A percentile compares a stretch with the other conserved stretches of the same genome.
These are phyloP conservation scores for Erinaceus europaeus DNA, from an alignment of 2,113 vertebrate genomes.

Conservation along the genomic window DNA sequence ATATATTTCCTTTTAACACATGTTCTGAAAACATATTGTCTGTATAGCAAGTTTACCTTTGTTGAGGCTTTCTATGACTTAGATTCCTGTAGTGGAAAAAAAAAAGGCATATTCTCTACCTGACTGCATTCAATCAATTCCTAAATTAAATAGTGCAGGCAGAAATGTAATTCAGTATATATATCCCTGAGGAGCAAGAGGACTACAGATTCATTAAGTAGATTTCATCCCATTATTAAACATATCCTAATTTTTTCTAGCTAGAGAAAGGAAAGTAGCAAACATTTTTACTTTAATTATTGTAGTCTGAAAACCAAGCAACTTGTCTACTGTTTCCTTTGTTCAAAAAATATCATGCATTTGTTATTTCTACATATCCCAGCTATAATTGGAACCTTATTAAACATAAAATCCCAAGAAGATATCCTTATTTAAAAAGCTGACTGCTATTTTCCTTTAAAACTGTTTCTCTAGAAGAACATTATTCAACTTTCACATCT, in stretches of 20 bases:
- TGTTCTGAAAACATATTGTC: background rate
- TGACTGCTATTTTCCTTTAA: background rate
- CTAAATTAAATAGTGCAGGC: constrained; percentile 46
- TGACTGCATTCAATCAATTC: constrained; percentile 66
- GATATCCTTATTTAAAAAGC: background rate
- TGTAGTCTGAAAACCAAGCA: background rate
- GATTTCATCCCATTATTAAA: constrained; percentile 15
- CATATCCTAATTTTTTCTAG: background rate
- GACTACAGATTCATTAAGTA: background rate
- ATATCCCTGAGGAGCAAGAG: background rate
- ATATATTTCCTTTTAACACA: background rate
- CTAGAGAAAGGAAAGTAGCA: background rate
- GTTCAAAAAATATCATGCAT: background rate
- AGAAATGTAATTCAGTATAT: constrained; percentile 17
- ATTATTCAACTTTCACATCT: background rate
- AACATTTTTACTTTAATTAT: background rate
- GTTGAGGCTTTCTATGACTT: background rate
- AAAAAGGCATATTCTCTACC: constrained; percentile 29
- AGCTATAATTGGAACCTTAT: too few relatives aligned
- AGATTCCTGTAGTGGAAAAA: background rate
- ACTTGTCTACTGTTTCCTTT: background rate
- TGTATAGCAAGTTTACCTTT: background rate
- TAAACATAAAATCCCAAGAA: background rate
- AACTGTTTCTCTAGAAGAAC: too few relatives aligned
- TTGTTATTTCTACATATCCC: background rate